Evolutionary conservation across 2,888 invertebrate genomes (phyloP), one percentile per base, ranked within the genome.

Genomic region (Phortica okadai): DNA sequence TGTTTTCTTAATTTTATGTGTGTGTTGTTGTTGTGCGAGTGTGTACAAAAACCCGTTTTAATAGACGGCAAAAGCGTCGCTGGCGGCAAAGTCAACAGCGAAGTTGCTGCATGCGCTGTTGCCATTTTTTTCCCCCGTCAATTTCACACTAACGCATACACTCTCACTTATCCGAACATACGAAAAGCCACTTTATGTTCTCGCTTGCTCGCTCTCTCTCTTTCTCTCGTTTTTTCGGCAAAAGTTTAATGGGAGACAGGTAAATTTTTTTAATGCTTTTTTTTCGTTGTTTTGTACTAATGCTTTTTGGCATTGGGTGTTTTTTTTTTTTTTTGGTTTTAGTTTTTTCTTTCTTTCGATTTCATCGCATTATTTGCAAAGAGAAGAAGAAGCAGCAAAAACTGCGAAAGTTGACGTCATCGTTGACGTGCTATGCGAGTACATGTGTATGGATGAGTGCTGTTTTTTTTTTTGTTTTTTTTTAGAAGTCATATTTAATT

Each of bases 401-500:
- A 58, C 6, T 14, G 33, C 10, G 1, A 4, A 6, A 64, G 33
- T 64, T 64, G 62, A 64, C 16, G 62, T 64, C 62, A 64, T 64
- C 62, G 33, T 64, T 64, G 33, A 64, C 62, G 62, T 64, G 62
- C 25, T 64, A 25, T 33, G 21, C 8, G 33, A 64, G 33, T 72
- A 41, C 6, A 21, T 62, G 25, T 62, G 62, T 62, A 4, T 67
- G 41, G 42, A 8, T 16, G 2, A 21, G 21, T 56, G 21, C 21
- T 21, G 69, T 59, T 11, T 59, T 33, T 59, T 33, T 58, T 67
- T 75, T 69, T 75, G 41, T 44, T 45, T 74, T 75, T 62, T 58
- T 44, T 74, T 70, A 54, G 44, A 64, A 56, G 41, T 50, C 45
- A 45, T 45, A 45, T 45, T 10, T 45, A 45, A 45, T 45, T 45